Conservation (phyloP, 2,888 invertebrate genomes). For the Cheilosia pagana region DNA sequence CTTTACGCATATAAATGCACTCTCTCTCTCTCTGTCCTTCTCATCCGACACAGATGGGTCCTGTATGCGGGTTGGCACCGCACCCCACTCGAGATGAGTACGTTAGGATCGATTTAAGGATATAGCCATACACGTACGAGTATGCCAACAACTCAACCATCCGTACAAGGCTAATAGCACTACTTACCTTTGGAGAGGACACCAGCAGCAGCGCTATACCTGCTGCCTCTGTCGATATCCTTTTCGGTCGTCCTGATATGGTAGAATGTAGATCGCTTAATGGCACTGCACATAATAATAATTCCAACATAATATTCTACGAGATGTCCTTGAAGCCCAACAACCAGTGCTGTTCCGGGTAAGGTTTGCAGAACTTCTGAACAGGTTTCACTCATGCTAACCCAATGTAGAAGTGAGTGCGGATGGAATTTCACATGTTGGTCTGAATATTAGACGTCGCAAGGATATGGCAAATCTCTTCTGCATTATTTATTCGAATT, state of each 20-base stretch:
- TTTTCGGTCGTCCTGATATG: conserved; percentile 13
- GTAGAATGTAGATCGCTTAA: conserved; percentile 44
- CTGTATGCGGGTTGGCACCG: background rate
- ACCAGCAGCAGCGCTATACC: conserved; percentile 47
- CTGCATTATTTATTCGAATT: conserved; percentile 74
- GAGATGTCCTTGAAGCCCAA: conserved; percentile 42
- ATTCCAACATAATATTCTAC: conserved; percentile 70
- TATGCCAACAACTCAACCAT: conserved; percentile 63
- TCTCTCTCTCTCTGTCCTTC: background rate
- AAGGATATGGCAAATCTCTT: conserved; percentile 67
- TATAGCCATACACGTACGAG: conserved; percentile 26
- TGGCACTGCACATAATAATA: conserved; percentile 73
- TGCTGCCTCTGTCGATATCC: conserved; percentile 15
- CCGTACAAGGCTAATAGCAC: conserved; percentile 58
- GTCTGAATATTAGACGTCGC: conserved; percentile 50
- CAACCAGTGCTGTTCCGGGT: conserved; percentile 4
- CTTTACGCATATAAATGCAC: conserved; percentile 65
- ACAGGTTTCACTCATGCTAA: background rate
- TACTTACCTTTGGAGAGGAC: conserved; percentile 58
- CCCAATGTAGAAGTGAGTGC: background rate
- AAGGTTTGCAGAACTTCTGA: conserved; percentile 18
- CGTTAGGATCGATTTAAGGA: conserved; percentile 62
- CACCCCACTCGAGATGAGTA: conserved; percentile 32
- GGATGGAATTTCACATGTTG: conserved; percentile 9
- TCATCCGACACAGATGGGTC: conserved; percentile 48